Evolutionary conservation across 1,140 invertebrate genomes (phyloP).

Genomic region (Diorhabda carinulata): DNA sequence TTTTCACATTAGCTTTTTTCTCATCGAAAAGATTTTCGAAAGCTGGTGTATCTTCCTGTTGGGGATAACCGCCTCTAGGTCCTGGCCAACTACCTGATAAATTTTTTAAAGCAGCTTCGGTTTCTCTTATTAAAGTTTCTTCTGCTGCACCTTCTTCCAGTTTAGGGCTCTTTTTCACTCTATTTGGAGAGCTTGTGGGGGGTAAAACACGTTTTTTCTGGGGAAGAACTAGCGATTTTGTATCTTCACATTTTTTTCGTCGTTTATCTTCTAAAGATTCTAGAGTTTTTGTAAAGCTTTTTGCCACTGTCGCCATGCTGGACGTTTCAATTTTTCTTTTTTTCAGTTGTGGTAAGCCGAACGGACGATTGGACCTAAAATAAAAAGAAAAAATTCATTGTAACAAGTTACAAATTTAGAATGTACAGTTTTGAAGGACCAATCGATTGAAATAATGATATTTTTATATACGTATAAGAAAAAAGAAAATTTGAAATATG

Average conservation of each 20-base stretch:
- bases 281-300: slow-evolving; percentile 44
- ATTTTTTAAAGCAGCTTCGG: slow-evolving; percentile 78
- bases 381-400: slow-evolving; percentile 19
- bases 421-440: no score
- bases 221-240: slow-evolving; percentile 52
- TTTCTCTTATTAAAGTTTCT: slow-evolving; percentile 77
- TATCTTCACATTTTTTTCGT: slow-evolving; percentile 50
- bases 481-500: no score
- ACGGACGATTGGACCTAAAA: slow-evolving; percentile 45
- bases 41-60: slow-evolving; percentile 69
- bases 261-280: slow-evolving; percentile 49
- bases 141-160: slow-evolving; percentile 60
- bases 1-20: slow-evolving; percentile 63
- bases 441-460: no score
- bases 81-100: slow-evolving; percentile 77
- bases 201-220: slow-evolving; percentile 61
- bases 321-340: slow-evolving; percentile 51
- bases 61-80: slow-evolving; percentile 60
- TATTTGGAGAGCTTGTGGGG: slow-evolving; percentile 48
- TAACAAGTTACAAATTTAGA: not conserved
- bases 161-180: slow-evolving; percentile 52
- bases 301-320: slow-evolving; percentile 42
- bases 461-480: no score
- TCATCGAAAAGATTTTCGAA: slow-evolving; percentile 84
- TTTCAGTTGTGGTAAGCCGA: slow-evolving; percentile 52